phyloP scores from a whole-genome alignment of 2,113 vertebrate genomes.

The Notarius lentiginosus region DNA sequence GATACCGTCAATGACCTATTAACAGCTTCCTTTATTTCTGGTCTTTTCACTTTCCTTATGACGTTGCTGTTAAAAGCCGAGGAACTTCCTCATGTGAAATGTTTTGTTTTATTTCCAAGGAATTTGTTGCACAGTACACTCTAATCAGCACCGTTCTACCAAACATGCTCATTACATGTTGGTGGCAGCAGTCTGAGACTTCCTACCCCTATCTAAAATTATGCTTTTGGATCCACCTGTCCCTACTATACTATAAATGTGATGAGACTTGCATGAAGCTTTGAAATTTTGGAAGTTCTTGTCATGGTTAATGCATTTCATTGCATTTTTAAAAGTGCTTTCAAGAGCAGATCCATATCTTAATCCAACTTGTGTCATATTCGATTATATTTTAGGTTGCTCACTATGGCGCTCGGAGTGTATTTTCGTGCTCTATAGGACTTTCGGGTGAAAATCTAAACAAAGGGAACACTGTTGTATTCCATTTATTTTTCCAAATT shows the following conservation, averaged over 20 bases:
- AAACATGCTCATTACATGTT: neutral
- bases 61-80: neutral
- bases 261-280: neutral
- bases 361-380: neutral
- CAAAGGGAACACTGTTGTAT: conserved; percentile 54
- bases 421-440: conserved; percentile 19
- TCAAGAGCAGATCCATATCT: neutral
- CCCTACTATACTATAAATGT: neutral
- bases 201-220: neutral
- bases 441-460: conserved; percentile 46
- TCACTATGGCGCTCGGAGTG: conserved; percentile 7
- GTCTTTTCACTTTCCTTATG: neutral
- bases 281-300: neutral
- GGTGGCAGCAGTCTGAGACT: neutral
- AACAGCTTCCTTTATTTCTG: neutral
- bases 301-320: neutral
- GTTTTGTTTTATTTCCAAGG: neutral
- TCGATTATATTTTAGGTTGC: neutral
- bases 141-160: neutral
- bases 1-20: neutral
- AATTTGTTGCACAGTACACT: neutral
- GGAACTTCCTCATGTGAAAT: neutral
- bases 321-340: neutral
- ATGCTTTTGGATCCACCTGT: neutral
- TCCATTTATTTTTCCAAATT: conserved; percentile 53